Base-by-base conservation (phyloP, 2,888 invertebrate species). In the Venustoraphidia nigricollis region DNA sequence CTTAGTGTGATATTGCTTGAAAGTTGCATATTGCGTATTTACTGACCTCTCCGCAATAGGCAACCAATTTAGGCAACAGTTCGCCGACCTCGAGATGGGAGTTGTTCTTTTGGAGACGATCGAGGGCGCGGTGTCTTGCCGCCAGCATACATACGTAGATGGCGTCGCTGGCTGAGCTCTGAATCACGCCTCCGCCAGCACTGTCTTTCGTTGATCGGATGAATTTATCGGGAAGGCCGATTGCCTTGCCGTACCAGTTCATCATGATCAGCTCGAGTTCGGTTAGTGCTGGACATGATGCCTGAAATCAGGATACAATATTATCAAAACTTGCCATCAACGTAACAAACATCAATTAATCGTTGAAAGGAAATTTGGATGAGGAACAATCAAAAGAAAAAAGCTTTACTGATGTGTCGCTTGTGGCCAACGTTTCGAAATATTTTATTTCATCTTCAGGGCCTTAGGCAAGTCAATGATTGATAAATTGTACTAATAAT, bases 121-220 rank as follows among this genome's bases (percentile, higher is more conserved):
- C 72, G 44, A 86, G 81, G n/a, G 81, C 79, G 53, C 80, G 75
- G 9, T 77, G 76, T 41, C 88, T 69, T 0, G 88, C 88, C 1
- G 87, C 84, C 14, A 89, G 66, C 71, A 89, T 75, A 34, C 79
- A 76, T 9, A 88, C 84, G 5, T 90, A 66, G 9, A 87, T 79
- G 61, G 86, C 86, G 61, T 90, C 90, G 45, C 87, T 87, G 3
- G 89, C 88, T 1, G 88, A 87, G 0, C 84, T 82, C 68, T 87
- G 85, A 39, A 89, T 77, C 0, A 86, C 86, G 6, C 89, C 90
- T 8, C 89, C 89, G 4, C 87, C 86, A 50, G 65, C 70, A 43
- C 79, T 76, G 38, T 69, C 67, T 52, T 75, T 72, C 14, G 63
- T 56, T 13, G 65, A 66, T 10, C 63, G 61, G 10, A 72, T 68